A percentile compares a stretch with the other conserved stretches of the same genome.
Evolutionary conservation across 1,140 invertebrate genomes (phyloP).

Genomic region (Drosophila ercepeae): DNA sequence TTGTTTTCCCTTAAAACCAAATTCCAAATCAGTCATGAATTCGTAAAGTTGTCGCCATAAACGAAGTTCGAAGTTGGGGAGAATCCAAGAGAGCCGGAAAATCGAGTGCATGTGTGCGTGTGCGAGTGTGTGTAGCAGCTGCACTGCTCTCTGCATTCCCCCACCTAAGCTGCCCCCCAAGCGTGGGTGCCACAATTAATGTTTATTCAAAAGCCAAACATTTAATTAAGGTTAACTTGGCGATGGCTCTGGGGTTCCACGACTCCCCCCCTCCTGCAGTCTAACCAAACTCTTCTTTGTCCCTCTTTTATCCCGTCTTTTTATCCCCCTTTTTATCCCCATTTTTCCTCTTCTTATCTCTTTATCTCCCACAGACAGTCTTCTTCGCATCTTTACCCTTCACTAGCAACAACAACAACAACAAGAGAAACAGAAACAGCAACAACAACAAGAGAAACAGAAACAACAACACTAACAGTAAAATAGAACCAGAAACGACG

Average conservation of each 20-base stretch:
- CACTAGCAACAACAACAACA: slow-evolving; percentile 8
- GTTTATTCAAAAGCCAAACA: slow-evolving; percentile 51
- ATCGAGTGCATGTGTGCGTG: slow-evolving; percentile 12
- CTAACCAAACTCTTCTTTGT: slow-evolving; percentile 11
- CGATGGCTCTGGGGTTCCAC: too few relatives aligned
- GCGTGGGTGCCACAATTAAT: slow-evolving; percentile 29
- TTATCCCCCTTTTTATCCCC: slow-evolving; percentile 6
- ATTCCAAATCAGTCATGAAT: background rate
- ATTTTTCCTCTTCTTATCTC: slow-evolving; percentile 1
- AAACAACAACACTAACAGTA: too few relatives aligned
- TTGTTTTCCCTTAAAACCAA: background rate
- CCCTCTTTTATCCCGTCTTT: slow-evolving; percentile 3
- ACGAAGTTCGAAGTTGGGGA: background rate
- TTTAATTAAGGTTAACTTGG: slow-evolving; percentile 50
- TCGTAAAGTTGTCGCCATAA: background rate
- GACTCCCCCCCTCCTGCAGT: slow-evolving; percentile 4
- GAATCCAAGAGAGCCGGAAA: background rate
- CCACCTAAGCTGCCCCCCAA: background rate
- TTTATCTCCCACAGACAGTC: background rate
- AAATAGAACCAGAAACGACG: slow-evolving; percentile 3
- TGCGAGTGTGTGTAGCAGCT: background rate
- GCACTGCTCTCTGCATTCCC: slow-evolving; percentile 1
- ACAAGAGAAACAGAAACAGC: background rate
- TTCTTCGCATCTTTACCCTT: slow-evolving; percentile 12
- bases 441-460: background rate